Evolutionary conservation across 2,888 invertebrate species (phyloP).

Genomic region (Drosophila antonietae): DNA sequence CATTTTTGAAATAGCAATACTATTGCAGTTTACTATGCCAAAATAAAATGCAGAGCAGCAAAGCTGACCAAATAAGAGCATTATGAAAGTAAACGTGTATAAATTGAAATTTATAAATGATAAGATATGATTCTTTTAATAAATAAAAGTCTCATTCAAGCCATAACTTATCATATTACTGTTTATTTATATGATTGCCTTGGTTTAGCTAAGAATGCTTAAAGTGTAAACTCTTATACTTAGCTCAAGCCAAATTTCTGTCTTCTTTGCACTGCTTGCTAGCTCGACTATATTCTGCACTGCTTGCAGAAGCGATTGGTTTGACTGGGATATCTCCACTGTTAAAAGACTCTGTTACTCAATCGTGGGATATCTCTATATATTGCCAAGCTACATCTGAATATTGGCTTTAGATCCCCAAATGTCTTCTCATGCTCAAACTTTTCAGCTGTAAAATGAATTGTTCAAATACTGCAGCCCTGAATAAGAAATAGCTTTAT

Average conservation of each 20-base stretch:
- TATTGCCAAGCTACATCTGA: no score
- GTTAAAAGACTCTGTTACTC: no score
- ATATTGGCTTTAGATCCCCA: no score
- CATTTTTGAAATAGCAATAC: conserved; percentile 11
- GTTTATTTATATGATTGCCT: background rate
- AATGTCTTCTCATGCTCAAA: no score
- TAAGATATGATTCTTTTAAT: background rate
- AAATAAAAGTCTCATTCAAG: background rate
- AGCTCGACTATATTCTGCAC: background rate
- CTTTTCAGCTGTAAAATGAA: no score
- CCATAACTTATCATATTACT: background rate
- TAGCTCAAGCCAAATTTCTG: no score
- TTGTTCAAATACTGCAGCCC: no score
- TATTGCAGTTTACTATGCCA: background rate
- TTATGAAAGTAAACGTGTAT: background rate
- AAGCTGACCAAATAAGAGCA: background rate
- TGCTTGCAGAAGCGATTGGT: background rate
- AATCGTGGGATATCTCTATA: no score
- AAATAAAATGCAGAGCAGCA: background rate
- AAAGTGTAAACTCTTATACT: background rate
- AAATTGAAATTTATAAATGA: background rate
- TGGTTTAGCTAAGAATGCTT: background rate
- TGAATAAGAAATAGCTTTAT: no score
- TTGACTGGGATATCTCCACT: no score
- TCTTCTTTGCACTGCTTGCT: background rate